Conservation (phyloP, 2,888 invertebrate species). For the Mantis religiosa region DNA sequence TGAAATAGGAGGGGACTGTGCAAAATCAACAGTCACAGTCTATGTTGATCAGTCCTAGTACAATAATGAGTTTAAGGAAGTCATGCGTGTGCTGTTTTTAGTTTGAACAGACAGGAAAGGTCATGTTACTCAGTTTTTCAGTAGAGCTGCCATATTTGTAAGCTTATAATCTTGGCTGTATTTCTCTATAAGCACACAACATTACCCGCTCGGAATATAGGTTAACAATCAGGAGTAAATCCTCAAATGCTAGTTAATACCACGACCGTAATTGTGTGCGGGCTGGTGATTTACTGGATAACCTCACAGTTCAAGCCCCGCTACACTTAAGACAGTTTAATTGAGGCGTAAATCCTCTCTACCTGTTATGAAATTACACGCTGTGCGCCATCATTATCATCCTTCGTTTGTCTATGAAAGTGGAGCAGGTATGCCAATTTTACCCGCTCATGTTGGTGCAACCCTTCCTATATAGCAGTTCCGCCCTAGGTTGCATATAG, state of each 20-base stretch:
- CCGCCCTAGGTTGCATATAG: too few species aligned
- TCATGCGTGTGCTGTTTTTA: too few species aligned
- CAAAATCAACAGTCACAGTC: too few species aligned
- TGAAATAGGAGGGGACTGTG: too few species aligned
- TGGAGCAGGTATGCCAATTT: neutral
- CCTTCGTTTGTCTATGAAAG: neutral
- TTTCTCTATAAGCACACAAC: too few species aligned
- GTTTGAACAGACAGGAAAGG: too few species aligned
- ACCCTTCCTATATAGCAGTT: too few species aligned
- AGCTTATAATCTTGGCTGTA: too few species aligned
- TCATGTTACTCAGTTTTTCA: too few species aligned
- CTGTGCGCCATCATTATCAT: neutral
- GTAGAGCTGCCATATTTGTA: too few species aligned
- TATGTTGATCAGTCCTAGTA: too few species aligned
- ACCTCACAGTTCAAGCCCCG: neutral
- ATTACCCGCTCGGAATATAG: neutral
- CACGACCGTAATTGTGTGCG: neutral
- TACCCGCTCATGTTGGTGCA: neutral
- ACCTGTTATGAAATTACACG: neutral
- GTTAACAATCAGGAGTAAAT: neutral
- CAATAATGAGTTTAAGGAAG: too few species aligned
- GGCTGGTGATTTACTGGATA: neutral
- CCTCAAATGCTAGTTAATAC: neutral
- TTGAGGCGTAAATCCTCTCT: neutral
- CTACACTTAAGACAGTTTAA: neutral